Conservation (phyloP, 1,140 invertebrate species). For the Megalonaias nervosa region DNA sequence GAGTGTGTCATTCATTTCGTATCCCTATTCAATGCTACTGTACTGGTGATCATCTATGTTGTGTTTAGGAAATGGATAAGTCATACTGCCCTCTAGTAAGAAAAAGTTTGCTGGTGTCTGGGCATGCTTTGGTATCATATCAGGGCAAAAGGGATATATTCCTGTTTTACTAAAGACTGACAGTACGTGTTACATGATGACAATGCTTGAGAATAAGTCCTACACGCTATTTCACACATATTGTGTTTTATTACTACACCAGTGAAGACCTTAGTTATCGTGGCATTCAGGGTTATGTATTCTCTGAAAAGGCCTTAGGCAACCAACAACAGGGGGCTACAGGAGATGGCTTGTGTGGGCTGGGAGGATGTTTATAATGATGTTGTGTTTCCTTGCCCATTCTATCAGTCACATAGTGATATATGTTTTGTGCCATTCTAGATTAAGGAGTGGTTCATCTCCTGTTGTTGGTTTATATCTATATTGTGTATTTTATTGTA, state of each 20-base stretch:
- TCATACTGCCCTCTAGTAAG: no score
- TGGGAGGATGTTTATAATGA: conserved; percentile 24
- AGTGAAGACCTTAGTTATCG: conserved; percentile 12
- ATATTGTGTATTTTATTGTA: no score
- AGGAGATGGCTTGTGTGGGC: conserved; percentile 31
- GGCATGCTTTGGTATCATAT: neutral
- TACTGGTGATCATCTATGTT: no score
- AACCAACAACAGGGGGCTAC: conserved; percentile 31
- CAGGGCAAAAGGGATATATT: no score
- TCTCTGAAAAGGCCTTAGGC: conserved; percentile 29
- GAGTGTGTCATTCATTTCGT: neutral
- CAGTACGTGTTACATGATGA: no score
- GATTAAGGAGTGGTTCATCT: no score
- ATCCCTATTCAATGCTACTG: no score
- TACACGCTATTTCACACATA: conserved; percentile 23
- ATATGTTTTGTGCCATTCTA: conserved; percentile 19
- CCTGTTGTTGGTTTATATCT: no score
- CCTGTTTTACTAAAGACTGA: no score
- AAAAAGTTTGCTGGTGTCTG: neutral
- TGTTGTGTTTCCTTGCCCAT: conserved; percentile 22
- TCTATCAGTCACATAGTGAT: conserved; percentile 12
- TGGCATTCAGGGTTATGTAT: conserved; percentile 33
- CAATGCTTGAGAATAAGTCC: conserved; percentile 2
- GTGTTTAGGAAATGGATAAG: no score
- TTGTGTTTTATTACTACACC: conserved; percentile 8